These are phyloP conservation scores for Drosophila azteca DNA, from an alignment of 1,140 invertebrate genomes.

Conservation along the genomic window DNA sequence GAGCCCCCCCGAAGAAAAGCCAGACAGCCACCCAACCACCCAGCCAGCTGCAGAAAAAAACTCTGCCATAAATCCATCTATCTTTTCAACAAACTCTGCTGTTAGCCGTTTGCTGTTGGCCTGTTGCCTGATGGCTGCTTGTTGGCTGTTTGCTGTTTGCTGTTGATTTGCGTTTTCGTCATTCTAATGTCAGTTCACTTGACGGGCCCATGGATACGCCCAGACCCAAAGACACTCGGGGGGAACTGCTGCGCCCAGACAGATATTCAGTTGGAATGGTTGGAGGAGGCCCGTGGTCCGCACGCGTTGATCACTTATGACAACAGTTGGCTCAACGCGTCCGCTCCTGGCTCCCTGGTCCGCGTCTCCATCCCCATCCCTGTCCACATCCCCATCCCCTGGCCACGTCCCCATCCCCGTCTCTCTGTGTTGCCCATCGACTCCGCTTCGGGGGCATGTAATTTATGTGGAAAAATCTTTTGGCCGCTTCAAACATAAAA, in stretches of 20 bases:
- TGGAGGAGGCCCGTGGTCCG: slow-evolving; percentile 47
- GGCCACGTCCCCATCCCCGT: slow-evolving; percentile 10
- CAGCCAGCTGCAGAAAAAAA: slow-evolving; percentile 2
- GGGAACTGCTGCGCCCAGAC: no score
- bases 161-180: slow-evolving; percentile 82
- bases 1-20: slow-evolving; percentile 37
- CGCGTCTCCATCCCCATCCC: slow-evolving; percentile 1
- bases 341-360: slow-evolving; percentile 6
- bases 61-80: slow-evolving; percentile 73
- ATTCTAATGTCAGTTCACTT: slow-evolving; percentile 80
- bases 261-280: slow-evolving; percentile 25
- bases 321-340: slow-evolving; percentile 46
- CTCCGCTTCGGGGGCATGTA: slow-evolving; percentile 42
- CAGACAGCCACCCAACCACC: slow-evolving; percentile 42
- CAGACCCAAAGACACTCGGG: slow-evolving; percentile 4
- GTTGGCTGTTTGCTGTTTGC: slow-evolving; percentile 61
- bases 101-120: slow-evolving; percentile 14
- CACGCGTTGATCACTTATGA: slow-evolving; percentile 80
- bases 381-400: neutral
- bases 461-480: slow-evolving; percentile 78
- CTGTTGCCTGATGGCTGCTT: no score
- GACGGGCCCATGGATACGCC: slow-evolving; percentile 50
- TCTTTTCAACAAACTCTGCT: slow-evolving; percentile 75
- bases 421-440: no score
- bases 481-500: slow-evolving; percentile 69